These are phyloP conservation scores for Clepsis dumicolana DNA, from an alignment of 2,888 invertebrate genomes.

Conservation along the genomic window DNA sequence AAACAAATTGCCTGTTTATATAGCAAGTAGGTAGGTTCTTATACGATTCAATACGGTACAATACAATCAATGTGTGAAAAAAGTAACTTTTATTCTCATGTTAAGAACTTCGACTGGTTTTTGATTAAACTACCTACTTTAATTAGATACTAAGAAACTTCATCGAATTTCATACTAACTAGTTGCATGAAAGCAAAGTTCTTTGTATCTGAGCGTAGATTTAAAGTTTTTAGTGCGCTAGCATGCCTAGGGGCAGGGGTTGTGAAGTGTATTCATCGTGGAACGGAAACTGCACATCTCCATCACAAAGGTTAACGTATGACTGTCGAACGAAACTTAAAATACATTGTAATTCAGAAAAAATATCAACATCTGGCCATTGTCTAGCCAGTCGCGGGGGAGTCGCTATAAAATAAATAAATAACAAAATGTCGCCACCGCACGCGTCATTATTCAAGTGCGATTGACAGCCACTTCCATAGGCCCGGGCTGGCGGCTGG, in stretches of 20 bases:
- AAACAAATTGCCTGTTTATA: too few relatives aligned
- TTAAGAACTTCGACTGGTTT: too few relatives aligned
- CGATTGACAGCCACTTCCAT: constrained; percentile 85
- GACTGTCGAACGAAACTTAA: constrained; percentile 71
- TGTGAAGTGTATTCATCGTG: constrained; percentile 28
- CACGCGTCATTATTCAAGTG: constrained; percentile 84
- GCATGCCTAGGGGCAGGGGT: constrained; percentile 9
- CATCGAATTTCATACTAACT: too few relatives aligned
- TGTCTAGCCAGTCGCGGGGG: constrained; percentile 77
- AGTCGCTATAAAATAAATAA: constrained; percentile 76
- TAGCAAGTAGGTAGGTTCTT: too few relatives aligned
- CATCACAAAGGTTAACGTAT: constrained; percentile 60
- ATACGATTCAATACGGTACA: too few relatives aligned
- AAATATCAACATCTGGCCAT: constrained; percentile 85
- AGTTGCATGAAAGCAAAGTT: constrained; percentile 16
- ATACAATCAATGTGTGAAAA: too few relatives aligned
- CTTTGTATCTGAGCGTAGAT: neutral
- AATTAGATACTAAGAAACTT: too few relatives aligned
- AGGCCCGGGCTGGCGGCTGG: too few relatives aligned
- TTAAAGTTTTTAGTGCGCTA: neutral
- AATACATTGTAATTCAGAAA: constrained; percentile 81
- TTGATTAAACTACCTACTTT: too few relatives aligned
- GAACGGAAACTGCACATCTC: constrained; percentile 74
- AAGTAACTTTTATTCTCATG: too few relatives aligned
- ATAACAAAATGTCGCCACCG: constrained; percentile 83